Evolutionary conservation across 2,113 vertebrate species (phyloP).

Genomic region (Gobio gobio): DNA sequence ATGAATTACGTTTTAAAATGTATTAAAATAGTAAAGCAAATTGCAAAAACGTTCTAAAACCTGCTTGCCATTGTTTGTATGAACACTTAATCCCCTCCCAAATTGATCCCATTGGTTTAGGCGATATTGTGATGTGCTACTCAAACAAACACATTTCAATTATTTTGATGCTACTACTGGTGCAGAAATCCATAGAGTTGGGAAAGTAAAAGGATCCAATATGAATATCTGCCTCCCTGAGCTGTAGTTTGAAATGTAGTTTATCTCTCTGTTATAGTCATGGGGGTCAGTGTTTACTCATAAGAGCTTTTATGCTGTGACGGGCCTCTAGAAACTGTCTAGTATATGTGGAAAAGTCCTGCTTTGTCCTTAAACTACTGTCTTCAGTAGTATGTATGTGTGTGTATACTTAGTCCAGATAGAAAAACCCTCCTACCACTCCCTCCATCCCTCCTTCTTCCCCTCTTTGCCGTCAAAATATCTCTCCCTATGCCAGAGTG

Average conservation of each 20-base stretch:
- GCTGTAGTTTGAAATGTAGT: background rate
- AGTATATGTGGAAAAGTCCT: background rate
- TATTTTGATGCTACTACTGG: background rate
- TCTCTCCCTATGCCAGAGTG: conserved; percentile 72
- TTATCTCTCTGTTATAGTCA: background rate
- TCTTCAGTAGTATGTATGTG: conserved; percentile 22
- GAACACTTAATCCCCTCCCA: too few species aligned
- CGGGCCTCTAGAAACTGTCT: background rate
- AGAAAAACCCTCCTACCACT: conserved; percentile 52
- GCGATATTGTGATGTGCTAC: background rate
- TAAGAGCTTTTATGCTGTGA: background rate
- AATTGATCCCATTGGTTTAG: background rate
- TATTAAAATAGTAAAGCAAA: too few species aligned
- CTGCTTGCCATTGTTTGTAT: too few species aligned
- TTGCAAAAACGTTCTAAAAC: background rate
- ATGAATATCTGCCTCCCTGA: background rate
- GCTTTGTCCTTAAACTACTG: background rate
- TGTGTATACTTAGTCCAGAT: conserved; percentile 39
- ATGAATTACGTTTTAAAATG: too few species aligned
- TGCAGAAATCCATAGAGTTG: background rate
- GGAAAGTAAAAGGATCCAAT: background rate
- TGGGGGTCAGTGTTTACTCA: background rate
- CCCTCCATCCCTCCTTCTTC: conserved; percentile 47
- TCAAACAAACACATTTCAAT: background rate
- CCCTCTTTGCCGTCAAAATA: conserved; percentile 73